These are phyloP conservation scores for Embidobia sp. DNA, from an alignment of 2,888 invertebrate genomes.

Conservation along the genomic window DNA sequence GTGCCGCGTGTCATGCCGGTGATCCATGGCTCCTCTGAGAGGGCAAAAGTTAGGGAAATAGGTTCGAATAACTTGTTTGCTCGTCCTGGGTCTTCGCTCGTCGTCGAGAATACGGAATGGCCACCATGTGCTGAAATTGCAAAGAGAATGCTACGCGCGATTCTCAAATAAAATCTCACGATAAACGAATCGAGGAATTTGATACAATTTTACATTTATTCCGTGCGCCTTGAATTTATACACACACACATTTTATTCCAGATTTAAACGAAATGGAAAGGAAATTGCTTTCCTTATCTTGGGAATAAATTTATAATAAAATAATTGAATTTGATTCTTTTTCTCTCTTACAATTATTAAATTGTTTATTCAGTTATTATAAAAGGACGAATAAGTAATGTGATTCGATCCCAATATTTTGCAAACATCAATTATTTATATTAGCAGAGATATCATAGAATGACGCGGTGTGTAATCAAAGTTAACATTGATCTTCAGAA, in stretches of 20 bases:
- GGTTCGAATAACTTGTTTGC: conserved; percentile 81
- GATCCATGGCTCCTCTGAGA: conserved; percentile 81
- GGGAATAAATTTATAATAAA: too few species aligned
- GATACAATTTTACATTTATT: conserved; percentile 57
- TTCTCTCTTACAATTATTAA: too few species aligned
- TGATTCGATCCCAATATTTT: too few species aligned
- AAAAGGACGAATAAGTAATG: too few species aligned
- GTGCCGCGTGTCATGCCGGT: conserved; percentile 73
- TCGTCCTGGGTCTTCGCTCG: conserved; percentile 68
- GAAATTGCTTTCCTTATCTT: conserved; percentile 22
- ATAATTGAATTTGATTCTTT: too few species aligned
- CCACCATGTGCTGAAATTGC: conserved; percentile 74
- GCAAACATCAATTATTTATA: neutral
- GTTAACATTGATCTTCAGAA: conserved; percentile 42
- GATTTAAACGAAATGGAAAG: conserved; percentile 26
- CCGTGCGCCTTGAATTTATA: conserved; percentile 22
- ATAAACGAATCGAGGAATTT: conserved; percentile 60
- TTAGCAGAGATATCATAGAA: neutral
- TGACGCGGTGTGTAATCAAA: conserved; percentile 10
- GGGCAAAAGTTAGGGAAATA: conserved; percentile 80
- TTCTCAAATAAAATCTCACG: conserved; percentile 60
- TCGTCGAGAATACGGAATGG: conserved; percentile 78
- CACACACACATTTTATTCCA: conserved; percentile 14
- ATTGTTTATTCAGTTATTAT: too few species aligned
- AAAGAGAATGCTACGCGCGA: conserved; percentile 66